Conservation (phyloP, 1,140 invertebrate species). For the Argopecten irradians region DNA sequence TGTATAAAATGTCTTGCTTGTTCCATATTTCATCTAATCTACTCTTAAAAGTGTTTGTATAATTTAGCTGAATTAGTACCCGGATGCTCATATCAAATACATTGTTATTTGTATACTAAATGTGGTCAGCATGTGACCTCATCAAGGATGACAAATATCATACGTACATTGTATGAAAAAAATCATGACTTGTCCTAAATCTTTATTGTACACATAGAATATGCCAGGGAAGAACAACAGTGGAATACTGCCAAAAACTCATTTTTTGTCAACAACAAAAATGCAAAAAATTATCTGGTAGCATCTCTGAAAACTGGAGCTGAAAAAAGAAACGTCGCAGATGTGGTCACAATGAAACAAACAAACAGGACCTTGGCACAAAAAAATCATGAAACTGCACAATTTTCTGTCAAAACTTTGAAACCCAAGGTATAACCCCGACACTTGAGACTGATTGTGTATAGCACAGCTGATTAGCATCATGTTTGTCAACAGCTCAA, state of each 20-base stretch:
- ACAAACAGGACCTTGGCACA: not conserved
- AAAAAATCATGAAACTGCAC: not conserved
- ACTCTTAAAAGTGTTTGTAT: too few relatives aligned
- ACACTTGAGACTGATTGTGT: not conserved
- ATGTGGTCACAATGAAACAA: not conserved
- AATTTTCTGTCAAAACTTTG: slow-evolving; percentile 11
- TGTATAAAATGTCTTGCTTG: too few relatives aligned
- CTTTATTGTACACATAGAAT: not conserved
- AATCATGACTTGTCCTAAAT: too few relatives aligned
- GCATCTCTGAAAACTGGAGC: not conserved
- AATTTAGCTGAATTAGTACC: too few relatives aligned
- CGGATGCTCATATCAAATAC: too few relatives aligned
- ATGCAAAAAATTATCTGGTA: not conserved
- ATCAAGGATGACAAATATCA: not conserved
- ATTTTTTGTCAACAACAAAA: not conserved
- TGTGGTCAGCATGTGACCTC: not conserved
- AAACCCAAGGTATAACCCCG: not conserved
- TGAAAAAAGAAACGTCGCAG: not conserved
- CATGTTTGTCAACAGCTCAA: not conserved
- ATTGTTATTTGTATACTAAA: not conserved
- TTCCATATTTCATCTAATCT: too few relatives aligned
- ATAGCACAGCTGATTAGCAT: not conserved
- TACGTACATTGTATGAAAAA: too few relatives aligned
- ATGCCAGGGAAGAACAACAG: not conserved
- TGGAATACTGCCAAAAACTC: not conserved